phyloP scores from a whole-genome alignment of 2,797 vertebrate species.

The Sandelia bainsii region DNA sequence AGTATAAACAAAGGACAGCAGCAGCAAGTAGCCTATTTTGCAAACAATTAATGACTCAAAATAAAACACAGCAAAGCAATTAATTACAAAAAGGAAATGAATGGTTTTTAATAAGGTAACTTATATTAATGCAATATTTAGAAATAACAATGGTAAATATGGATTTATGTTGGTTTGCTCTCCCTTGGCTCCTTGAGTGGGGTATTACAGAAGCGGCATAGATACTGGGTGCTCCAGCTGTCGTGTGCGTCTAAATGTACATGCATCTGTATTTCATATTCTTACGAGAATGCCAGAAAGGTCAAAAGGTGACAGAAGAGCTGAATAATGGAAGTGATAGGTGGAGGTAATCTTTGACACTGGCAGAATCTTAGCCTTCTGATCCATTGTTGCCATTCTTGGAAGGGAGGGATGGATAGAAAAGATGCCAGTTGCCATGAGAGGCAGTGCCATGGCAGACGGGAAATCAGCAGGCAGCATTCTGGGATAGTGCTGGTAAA shows the following conservation, averaged over 20 bases:
- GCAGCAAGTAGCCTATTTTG: too few relatives aligned
- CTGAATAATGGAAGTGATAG: constrained; percentile 26
- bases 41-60: background rate
- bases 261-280: background rate
- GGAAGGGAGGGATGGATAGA: constrained; percentile 34
- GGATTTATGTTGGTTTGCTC: background rate
- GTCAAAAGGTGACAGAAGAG: constrained; percentile 44
- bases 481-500: constrained; percentile 72
- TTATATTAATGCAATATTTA: background rate
- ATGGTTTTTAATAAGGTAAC: background rate
- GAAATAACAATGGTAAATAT: background rate
- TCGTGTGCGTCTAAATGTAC: background rate
- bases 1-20: too few relatives aligned
- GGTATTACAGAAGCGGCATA: background rate
- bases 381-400: constrained; percentile 59
- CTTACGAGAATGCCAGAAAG: background rate
- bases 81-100: background rate
- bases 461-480: constrained; percentile 80
- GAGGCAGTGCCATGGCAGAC: constrained; percentile 80
- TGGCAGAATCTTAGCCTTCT: constrained; percentile 24
- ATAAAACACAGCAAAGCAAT: background rate
- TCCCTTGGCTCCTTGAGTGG: background rate
- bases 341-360: constrained; percentile 44
- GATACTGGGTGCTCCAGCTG: background rate
- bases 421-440: constrained; percentile 72